A percentile compares a stretch with the other conserved stretches of the same genome.
phyloP scores from a whole-genome alignment of 1,140 invertebrate species.

The Macrotrachela quadricornifera region DNA sequence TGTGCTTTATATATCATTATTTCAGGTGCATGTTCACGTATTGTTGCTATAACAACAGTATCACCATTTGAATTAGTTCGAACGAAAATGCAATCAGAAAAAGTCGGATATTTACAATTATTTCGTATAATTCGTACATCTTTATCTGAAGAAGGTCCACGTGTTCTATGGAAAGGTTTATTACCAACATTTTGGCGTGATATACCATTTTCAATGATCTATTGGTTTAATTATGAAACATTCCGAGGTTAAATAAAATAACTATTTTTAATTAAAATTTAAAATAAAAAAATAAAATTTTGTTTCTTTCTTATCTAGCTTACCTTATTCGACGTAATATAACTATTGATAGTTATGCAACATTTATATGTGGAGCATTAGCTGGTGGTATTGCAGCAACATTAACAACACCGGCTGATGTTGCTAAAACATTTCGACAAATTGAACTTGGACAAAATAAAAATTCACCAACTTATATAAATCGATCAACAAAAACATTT shows the following conservation, averaged over 20 bases:
- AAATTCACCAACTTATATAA: not conserved
- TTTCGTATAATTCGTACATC: not conserved
- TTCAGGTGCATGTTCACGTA: slow-evolving; percentile 1
- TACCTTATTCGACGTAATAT: not conserved
- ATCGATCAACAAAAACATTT: not conserved
- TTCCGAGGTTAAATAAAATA: not conserved
- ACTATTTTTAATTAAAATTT: not conserved
- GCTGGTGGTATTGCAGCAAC: slow-evolving; percentile 1
- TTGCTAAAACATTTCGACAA: slow-evolving; percentile 8
- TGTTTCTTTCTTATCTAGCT: not conserved
- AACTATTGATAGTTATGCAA: not conserved
- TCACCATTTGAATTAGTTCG: slow-evolving; percentile 3
- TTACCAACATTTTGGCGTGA: slow-evolving; percentile 1
- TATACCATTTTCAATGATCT: slow-evolving; percentile 9
- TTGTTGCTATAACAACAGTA: not conserved
- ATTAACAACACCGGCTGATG: slow-evolving; percentile 5
- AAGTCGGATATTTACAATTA: not conserved
- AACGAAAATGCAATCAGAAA: slow-evolving; percentile 8
- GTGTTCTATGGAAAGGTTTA: slow-evolving; percentile 1
- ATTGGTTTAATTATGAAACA: slow-evolving; percentile 6
- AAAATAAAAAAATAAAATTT: no score
- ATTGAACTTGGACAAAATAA: slow-evolving; percentile 5
- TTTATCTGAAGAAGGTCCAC: not conserved
- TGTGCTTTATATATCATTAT: not conserved
- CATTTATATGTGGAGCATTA: slow-evolving; percentile 2